phyloP scores from a whole-genome alignment of 64 coral and sea anemone species.

The Montipora cactus region DNA sequence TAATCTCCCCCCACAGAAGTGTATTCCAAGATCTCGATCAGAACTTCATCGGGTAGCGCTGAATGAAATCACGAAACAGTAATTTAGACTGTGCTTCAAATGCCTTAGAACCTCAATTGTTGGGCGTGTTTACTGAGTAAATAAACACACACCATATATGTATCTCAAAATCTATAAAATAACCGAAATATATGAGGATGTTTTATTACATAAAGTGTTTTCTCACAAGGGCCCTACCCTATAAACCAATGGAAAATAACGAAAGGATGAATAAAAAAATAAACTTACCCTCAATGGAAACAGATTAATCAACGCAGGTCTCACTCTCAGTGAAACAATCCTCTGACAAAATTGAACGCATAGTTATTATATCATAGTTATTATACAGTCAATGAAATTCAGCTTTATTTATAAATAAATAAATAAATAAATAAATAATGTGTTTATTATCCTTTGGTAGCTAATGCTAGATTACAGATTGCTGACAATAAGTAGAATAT shows the following conservation, averaged over 20 bases:
- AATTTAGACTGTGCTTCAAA: background rate
- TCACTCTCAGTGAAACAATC: background rate
- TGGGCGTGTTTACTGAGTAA: slow-evolving; percentile 7
- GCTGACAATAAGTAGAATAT: slow-evolving; percentile 3
- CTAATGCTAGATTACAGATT: background rate
- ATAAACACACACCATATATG: slow-evolving; percentile 6
- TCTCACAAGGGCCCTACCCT: slow-evolving; percentile 1
- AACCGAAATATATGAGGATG: background rate
- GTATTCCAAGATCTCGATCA: background rate
- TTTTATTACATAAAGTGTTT: background rate
- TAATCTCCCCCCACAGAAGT: slow-evolving; percentile 28
- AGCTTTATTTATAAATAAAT: background rate
- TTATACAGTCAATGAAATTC: background rate
- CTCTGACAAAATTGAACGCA: background rate
- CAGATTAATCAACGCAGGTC: slow-evolving; percentile 1
- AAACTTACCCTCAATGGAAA: background rate
- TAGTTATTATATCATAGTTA: background rate
- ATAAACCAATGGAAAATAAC: background rate
- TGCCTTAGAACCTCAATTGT: slow-evolving; percentile 2
- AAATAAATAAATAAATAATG: background rate
- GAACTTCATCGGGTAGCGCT: slow-evolving; percentile 23
- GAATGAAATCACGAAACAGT: background rate
- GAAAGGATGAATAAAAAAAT: background rate
- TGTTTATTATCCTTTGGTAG: background rate
- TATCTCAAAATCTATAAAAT: background rate